Evolutionary conservation across 2,113 vertebrate species (phyloP), one percentile per base, ranked within the genome.

Genomic region (Chaenocephalus aceratus): DNA sequence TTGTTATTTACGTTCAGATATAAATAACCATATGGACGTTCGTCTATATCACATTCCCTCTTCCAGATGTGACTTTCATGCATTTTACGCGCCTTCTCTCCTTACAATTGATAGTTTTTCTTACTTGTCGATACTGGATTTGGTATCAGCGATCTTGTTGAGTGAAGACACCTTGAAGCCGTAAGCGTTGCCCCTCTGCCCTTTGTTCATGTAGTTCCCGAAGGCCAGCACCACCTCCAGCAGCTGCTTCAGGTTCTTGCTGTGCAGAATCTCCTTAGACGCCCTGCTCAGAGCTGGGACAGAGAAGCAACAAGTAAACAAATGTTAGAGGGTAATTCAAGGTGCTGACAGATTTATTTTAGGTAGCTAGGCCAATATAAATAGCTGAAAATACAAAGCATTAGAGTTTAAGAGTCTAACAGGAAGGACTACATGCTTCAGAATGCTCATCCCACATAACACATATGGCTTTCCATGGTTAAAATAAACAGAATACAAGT

Each of bases 151-250:
- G 1, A 99, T 99, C 95, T 99, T 99, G 94, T 99, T 99, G 79
- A 99, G 97, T 60, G 98, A 99, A 72, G 97, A 97, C 89, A 99
- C 96, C 91, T 97, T 99, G 91, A 99, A 99, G 76, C 98, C 98
- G 0, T 96, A 99, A 0, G 98, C 98, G 0, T 98, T 99, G 36
- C 98, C 98, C 90, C 98, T 96, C 91, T 98, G 98, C 75, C 98
- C 98, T 89, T 99, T 99, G 93, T 99, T 99, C 98, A 99, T 99
- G 91, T 98, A 99, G 95, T 99, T 99, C 53, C 98, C 98, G 23
- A 99, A 98, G 9, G 98, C 98, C 91, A 99, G 94, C 79, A 99
- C 98, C 90, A 99, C 98, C 89, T 99, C 98, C 82, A 99, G 70
- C 77, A 99, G 94, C 94, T 99, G 97, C 94, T 95, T 97, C 76